Base-by-base conservation (phyloP, 2,888 invertebrate genomes). In the Hydrotaea diabolus region DNA sequence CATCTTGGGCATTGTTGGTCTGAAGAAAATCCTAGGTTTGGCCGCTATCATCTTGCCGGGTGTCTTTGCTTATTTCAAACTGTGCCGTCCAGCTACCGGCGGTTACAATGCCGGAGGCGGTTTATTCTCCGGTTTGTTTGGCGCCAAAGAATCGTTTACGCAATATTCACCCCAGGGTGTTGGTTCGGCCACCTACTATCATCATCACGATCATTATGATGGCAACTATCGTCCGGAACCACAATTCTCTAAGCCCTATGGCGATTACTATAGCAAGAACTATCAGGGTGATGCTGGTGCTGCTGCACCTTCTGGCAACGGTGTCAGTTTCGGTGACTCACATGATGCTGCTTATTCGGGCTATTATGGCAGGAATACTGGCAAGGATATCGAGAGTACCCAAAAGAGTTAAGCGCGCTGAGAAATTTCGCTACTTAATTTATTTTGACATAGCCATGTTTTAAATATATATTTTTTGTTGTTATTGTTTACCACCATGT, bases 21-120 rank as follows among this genome's bases (percentile, higher is more conserved):
- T 97, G 90, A 97, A 97, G 93, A 97, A 97, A 90, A 94, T 97
- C 91, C 94, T 97, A 0, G 96, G 96, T 59, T 95, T 97, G 91
- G 93, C 96, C 89, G 96, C 96, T 13, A 94, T 97, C 39, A 94
- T 96, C 53, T 93, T 97, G 85, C 97, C 97, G 77, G 94, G 97
- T 86, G 93, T 96, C 0, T 96, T 97, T 88, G 97, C 96, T 39
- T 97, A 96, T 93, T 96, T 97, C 92, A 96, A 96, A 90, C 93
- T 97, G 88, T 97, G 96, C 93, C 96, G 96, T 88, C 96, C 96
- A 0, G 94, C 94, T 2, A 94, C 95, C 0, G 93, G 93, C 0
- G 89, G 89, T 11, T 91, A 89, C 71, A 92, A 91, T 83, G 92
- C 92, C 87, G 91, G 89, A 72, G 92, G 92, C 82, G 92, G 91